Conservation (phyloP, 2,888 invertebrate genomes). For the Anagyrus pseudococci region DNA sequence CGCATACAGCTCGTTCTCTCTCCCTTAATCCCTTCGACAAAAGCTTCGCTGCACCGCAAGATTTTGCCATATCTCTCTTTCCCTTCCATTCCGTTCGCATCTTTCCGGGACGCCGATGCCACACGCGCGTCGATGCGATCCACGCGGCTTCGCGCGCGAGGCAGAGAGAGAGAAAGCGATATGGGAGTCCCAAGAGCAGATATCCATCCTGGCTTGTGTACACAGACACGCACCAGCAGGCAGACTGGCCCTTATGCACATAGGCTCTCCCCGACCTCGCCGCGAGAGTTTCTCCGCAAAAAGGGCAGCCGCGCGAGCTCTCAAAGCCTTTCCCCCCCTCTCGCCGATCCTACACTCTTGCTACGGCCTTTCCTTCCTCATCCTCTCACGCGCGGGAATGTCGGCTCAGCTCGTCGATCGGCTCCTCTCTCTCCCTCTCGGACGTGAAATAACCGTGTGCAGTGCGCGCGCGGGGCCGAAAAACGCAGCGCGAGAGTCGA, state of each 20-base stretch:
- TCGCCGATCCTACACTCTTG: neutral
- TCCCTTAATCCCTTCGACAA: too few species aligned
- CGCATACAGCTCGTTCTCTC: too few species aligned
- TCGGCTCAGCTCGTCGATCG: neutral
- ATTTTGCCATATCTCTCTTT: too few species aligned
- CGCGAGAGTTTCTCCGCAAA: slow-evolving; percentile 14
- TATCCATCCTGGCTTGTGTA: neutral
- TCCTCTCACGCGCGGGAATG: neutral
- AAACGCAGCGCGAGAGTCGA: neutral
- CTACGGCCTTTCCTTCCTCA: neutral
- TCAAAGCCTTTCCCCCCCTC: neutral
- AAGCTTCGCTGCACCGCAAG: too few species aligned
- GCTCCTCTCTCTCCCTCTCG: too few species aligned
- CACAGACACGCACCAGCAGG: neutral
- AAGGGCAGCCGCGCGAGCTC: slow-evolving; percentile 16
- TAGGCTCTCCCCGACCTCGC: too few species aligned
- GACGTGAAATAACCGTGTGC: neutral
- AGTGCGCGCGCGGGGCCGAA: neutral
- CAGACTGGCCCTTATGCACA: neutral
- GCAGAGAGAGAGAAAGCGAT: too few species aligned
- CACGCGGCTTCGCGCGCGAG: too few species aligned
- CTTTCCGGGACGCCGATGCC: too few species aligned
- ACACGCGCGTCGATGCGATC: too few species aligned
- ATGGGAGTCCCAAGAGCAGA: too few species aligned
- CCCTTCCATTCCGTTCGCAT: too few species aligned